phyloP scores from a whole-genome alignment of 2,797 vertebrate genomes.

The Pyrocephalus nanus region DNA sequence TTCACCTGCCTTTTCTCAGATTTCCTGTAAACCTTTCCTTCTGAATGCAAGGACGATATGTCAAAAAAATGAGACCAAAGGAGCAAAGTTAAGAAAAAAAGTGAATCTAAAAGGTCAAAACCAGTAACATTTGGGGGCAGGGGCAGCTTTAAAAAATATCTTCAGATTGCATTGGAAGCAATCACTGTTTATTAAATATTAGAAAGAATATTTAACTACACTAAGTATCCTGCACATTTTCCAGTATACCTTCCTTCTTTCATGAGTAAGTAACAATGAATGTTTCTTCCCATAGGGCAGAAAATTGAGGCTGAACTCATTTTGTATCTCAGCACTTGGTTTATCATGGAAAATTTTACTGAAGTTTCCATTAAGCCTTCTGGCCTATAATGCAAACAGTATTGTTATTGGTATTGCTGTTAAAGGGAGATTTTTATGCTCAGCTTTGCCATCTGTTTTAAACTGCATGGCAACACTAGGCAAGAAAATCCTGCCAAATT shows the following conservation, averaged over 20 bases:
- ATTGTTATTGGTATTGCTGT: slow-evolving; percentile 38
- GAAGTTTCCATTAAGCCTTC: slow-evolving; percentile 45
- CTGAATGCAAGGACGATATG: neutral
- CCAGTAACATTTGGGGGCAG: neutral
- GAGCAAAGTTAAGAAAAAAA: neutral
- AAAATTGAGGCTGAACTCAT: neutral
- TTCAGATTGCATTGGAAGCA: neutral
- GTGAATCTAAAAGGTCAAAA: neutral
- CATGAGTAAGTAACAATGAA: neutral
- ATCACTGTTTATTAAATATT: neutral
- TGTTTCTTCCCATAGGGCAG: neutral
- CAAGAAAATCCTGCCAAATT: slow-evolving; percentile 51
- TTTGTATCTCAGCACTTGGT: neutral
- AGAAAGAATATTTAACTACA: neutral
- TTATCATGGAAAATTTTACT: slow-evolving; percentile 36
- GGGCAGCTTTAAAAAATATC: neutral
- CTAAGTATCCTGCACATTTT: neutral
- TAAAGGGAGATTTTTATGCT: slow-evolving; percentile 28
- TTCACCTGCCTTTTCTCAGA: neutral
- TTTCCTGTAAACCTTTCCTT: neutral
- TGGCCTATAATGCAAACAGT: slow-evolving; percentile 16
- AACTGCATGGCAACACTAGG: slow-evolving; percentile 14
- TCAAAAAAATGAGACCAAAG: neutral
- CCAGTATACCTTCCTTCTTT: neutral
- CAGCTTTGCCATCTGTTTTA: slow-evolving; percentile 49